Evolutionary conservation across 2,888 invertebrate species (phyloP).

Genomic region (Unio delphinus): DNA sequence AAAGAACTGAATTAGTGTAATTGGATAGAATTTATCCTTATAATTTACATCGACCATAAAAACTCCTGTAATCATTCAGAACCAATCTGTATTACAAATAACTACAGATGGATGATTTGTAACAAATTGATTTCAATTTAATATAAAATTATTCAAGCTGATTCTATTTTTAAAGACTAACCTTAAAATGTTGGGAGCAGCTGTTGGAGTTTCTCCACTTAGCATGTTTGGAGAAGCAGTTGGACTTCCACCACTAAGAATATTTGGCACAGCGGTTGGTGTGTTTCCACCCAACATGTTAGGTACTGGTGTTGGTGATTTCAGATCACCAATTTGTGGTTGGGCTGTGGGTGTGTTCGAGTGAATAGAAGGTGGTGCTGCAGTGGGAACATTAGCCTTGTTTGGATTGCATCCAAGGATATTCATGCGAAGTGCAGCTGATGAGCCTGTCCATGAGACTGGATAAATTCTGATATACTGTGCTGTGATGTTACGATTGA

Average conservation of each 20-base stretch:
- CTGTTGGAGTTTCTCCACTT: constrained; percentile 12
- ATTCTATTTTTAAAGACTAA: no score
- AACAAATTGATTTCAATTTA: no score
- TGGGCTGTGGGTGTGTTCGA: constrained; percentile 18
- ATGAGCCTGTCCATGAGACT: constrained; percentile 28
- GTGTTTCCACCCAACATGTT: constrained; percentile 2
- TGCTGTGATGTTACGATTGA: constrained; percentile 55
- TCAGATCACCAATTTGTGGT: constrained; percentile 18
- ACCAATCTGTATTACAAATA: no score
- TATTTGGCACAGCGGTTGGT: constrained; percentile 9
- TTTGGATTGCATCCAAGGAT: constrained; percentile 56
- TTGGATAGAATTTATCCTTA: no score
- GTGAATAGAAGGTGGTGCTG: constrained; percentile 15
- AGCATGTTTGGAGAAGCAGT: not conserved
- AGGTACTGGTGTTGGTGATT: constrained; percentile 19
- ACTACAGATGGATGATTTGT: no score
- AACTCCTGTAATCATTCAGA: no score
- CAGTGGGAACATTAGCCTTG: constrained; percentile 23
- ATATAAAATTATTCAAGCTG: no score
- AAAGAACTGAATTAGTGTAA: no score
- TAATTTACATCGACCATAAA: no score
- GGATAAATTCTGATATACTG: constrained; percentile 54
- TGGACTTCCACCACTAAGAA: not conserved
- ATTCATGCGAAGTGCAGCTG: constrained; percentile 47
- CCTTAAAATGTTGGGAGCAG: constrained; percentile 1